Evolutionary conservation across 2,888 invertebrate species (phyloP), one percentile per base, ranked within the genome.

Genomic region (Drosophila limbata): DNA sequence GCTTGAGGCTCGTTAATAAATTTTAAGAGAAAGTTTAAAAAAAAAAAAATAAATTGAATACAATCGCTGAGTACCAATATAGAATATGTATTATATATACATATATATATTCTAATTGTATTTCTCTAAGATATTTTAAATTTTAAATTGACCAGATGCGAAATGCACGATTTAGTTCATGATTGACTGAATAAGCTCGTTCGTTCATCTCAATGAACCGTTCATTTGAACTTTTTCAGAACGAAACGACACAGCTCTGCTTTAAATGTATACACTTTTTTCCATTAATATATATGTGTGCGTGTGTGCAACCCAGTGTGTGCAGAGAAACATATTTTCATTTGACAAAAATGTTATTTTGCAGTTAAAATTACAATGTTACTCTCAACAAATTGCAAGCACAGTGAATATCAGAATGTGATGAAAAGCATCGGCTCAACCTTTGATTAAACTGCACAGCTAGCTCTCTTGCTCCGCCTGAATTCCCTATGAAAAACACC

Each of bases 211-310:
- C 6, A 25, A 1, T 25, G 25, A 25, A 0, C 25, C 25, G 25
- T 25, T 5, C 25, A 25, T 6, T 25, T 5, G 25, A 25, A 5
- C 5, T 25, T 25, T 1, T 25, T 25, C 5, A 25, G 25, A 25
- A 25, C 25, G 25, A 5, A 25, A 25, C 25, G 5, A 21, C 0
- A 5, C 19, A 44, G 19, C 42, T 45, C 25, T 45, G 10, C 33
- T 35, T 19, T 33, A 33, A 75, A 62, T 69, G 72, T 75, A 73
- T 73, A 73, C 73, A 73, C 73, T 76, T 73, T 73, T 73, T 73
- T 76, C 64, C 44, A 51, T 39, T 35, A 56, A 35, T 72, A 11
- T 35, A 19, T 59, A 13, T 47, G 15, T 53, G 59, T 67, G 52
- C 40, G 44, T 45, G 39, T 39, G 48, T 53, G 59, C 5, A 25